Percentiles rank a stretch among this genome's conserved stretches.
Evolutionary conservation across 1,140 invertebrate species (phyloP).

Genomic region (Drosophila kikkawai): DNA sequence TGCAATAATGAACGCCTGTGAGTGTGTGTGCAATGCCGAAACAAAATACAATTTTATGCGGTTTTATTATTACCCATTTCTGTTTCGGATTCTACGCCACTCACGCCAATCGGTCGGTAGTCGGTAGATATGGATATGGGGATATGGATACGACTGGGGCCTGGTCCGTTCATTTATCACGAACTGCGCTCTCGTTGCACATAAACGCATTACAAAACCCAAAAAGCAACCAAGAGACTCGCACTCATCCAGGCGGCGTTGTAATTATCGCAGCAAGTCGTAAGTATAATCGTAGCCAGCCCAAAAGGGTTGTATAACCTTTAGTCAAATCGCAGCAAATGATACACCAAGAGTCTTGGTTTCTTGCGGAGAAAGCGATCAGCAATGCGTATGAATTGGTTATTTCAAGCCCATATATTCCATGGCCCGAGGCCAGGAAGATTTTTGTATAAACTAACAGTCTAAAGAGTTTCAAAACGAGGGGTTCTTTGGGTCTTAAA

Average conservation of each 20-base stretch:
- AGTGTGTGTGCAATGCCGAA: slow-evolving; percentile 68
- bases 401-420: slow-evolving; percentile 4
- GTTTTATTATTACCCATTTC: slow-evolving; percentile 54
- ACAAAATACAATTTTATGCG: slow-evolving; percentile 74
- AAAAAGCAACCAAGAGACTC: not conserved
- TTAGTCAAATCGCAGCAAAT: slow-evolving; percentile 24
- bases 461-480: not conserved
- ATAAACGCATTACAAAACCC: slow-evolving; percentile 35
- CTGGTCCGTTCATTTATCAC: slow-evolving; percentile 54
- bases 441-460: not conserved
- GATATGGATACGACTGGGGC: slow-evolving; percentile 39
- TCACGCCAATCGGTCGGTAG: slow-evolving; percentile 53
- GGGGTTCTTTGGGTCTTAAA: not conserved
- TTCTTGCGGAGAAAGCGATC: slow-evolving; percentile 39
- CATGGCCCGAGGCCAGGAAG: slow-evolving; percentile 22
- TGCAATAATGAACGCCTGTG: slow-evolving; percentile 26
- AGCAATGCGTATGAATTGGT: slow-evolving; percentile 8
- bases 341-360: not conserved
- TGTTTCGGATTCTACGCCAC: slow-evolving; percentile 58
- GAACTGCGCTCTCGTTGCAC: slow-evolving; percentile 29
- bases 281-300: slow-evolving; percentile 30
- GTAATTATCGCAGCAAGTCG: slow-evolving; percentile 65
- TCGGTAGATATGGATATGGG: slow-evolving; percentile 21
- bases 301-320: slow-evolving; percentile 51
- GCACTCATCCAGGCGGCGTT: slow-evolving; percentile 10